Percentiles rank a stretch among this genome's conserved stretches.
Evolutionary conservation across 2,888 invertebrate genomes (phyloP).

Genomic region (Drosophila limbata): DNA sequence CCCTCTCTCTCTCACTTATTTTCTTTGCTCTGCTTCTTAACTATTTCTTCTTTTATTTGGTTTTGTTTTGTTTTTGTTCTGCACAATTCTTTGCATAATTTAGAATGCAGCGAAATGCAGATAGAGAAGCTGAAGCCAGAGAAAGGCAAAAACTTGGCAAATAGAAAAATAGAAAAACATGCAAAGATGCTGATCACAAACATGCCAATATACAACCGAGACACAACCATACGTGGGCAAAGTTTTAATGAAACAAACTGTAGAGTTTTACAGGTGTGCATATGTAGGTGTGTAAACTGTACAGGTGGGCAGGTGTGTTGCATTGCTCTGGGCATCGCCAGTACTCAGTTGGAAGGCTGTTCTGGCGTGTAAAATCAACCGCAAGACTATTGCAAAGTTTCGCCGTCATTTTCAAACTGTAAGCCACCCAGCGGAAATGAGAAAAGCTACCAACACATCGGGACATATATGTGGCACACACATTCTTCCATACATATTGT

Average conservation of each 20-base stretch:
- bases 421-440: constrained; percentile 66
- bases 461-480: constrained; percentile 1
- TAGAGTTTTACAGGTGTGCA: constrained; percentile 10
- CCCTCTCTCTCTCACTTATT: neutral
- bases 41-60: constrained; percentile 16
- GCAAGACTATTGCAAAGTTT: constrained; percentile 60
- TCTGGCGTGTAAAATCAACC: constrained; percentile 70
- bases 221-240: constrained; percentile 56
- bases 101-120: constrained; percentile 67
- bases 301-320: neutral
- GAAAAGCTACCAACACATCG: constrained; percentile 56
- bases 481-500: neutral
- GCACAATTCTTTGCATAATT: constrained; percentile 55
- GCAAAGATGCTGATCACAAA: constrained; percentile 66
- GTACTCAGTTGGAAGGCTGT: constrained; percentile 45
- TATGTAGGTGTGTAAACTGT: constrained; percentile 8
- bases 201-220: constrained; percentile 26
- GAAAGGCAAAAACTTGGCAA: constrained; percentile 64
- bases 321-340: constrained; percentile 36
- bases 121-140: constrained; percentile 41
- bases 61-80: constrained; percentile 6
- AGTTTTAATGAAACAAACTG: constrained; percentile 79
- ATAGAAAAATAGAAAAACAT: constrained; percentile 66
- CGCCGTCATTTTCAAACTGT: constrained; percentile 33
- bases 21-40: constrained; percentile 11